Conservation (phyloP, 2,888 invertebrate genomes). For the Deroplatys truncata region DNA sequence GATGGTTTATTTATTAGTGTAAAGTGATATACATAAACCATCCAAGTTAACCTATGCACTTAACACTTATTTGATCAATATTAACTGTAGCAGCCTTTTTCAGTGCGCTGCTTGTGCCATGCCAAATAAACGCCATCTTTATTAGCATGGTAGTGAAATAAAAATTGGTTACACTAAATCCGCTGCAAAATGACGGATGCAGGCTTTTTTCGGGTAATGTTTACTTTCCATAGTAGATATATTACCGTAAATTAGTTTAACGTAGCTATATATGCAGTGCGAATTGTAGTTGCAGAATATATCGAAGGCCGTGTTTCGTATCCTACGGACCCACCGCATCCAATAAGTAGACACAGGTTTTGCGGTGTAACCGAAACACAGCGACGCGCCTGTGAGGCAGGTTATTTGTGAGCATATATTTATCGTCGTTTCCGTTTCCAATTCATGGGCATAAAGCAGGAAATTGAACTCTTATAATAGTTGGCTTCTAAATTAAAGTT, state of each 20-base stretch:
- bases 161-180: conserved; percentile 12
- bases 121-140: conserved; percentile 21
- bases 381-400: neutral
- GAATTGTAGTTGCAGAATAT: conserved; percentile 9
- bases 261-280: conserved; percentile 16
- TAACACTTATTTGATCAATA: neutral
- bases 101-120: neutral
- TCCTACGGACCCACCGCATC: conserved; percentile 13
- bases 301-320: conserved; percentile 1
- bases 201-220: conserved; percentile 27
- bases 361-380: neutral
- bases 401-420: neutral
- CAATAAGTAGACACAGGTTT: neutral
- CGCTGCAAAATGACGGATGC: conserved; percentile 23
- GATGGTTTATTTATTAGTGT: neutral
- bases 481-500: neutral
- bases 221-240: conserved; percentile 7
- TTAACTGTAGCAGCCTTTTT: neutral
- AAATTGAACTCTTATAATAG: neutral
- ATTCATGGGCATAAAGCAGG: neutral
- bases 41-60: neutral
- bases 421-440: neutral
- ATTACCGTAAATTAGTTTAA: conserved; percentile 20
- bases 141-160: conserved; percentile 25
- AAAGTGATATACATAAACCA: neutral